These are phyloP conservation scores for Sparus aurata DNA, from an alignment of 2,797 vertebrate species.

Conservation along the genomic window DNA sequence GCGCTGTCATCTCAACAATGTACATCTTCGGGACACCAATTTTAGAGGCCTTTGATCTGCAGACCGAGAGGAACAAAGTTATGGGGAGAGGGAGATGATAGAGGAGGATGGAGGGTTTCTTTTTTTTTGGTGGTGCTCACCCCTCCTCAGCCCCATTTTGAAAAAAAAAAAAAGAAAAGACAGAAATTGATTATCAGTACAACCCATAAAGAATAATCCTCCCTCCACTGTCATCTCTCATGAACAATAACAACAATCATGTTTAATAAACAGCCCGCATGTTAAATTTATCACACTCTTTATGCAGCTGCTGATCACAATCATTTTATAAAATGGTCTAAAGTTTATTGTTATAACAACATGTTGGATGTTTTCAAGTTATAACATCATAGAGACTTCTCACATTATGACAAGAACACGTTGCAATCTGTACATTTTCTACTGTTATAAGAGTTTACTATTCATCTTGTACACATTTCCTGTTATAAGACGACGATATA, in stretches of 20 bases:
- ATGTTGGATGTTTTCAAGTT: too few species aligned
- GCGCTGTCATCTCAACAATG: conserved; percentile 93
- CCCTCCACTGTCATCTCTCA: conserved; percentile 12
- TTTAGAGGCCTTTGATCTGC: conserved; percentile 93
- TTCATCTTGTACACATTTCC: too few species aligned
- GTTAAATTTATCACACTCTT: background rate
- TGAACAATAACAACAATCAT: conserved; percentile 7
- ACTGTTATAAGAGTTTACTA: too few species aligned
- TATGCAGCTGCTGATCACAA: background rate
- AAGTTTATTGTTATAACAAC: too few species aligned
- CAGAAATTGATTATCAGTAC: conserved; percentile 70
- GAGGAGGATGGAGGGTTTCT: conserved; percentile 67
- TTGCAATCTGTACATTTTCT: too few species aligned
- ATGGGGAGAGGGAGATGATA: conserved; percentile 81
- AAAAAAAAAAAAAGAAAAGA: conserved; percentile 43
- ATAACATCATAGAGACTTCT: too few species aligned
- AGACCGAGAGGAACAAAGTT: conserved; percentile 92
- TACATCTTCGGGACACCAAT: conserved; percentile 89
- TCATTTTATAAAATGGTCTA: too few species aligned
- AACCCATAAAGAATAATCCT: conserved; percentile 40
- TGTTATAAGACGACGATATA: too few species aligned
- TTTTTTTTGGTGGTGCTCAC: background rate
- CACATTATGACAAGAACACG: too few species aligned
- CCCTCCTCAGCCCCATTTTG: conserved; percentile 35
- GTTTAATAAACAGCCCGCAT: background rate